Base-by-base conservation (phyloP, 1,140 invertebrate genomes). In the Drosophila parabipectinata region DNA sequence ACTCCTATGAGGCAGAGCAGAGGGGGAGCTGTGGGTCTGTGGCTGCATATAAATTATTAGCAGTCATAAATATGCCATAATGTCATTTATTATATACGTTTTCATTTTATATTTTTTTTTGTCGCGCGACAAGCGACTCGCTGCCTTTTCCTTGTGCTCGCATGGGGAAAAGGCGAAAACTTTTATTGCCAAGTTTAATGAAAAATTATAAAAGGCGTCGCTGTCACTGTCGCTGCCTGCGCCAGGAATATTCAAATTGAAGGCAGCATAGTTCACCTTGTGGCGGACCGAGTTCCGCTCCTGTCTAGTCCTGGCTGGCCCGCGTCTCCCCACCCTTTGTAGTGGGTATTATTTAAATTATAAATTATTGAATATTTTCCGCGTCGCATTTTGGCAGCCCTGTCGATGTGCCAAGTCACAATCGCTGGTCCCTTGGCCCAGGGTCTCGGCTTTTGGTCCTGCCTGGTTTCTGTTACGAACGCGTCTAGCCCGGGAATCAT, bases 171-270 rank as follows among this genome's bases (percentile, higher is more conserved):
- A 77, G 73, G 71, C 67, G 67, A 82, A 79, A 87, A 87, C 83
- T 87, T 87, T 88, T 87, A 87, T 87, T 87, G 83, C 82, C 82
- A 87, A 87, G 83, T 87, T 87, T 87, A 87, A 87, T 87, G 82
- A 87, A 87, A 87, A 87, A 88, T 87, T 87, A 88, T 87, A 87
- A 87, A 87, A 88, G 81, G 80, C 80, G 61, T 41, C 72, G 78
- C 61, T 55, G 74, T 57, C 68, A 72, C 54, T 57, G 37, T 41
- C 37, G 14, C 48, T 51, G 60, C 34, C 8, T 55, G 14, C 52
- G 60, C 44, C 8, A 57, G 24, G 15, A 69, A 72, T 68, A 84
- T 77, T 76, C 81, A 83, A 83, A 83, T 82, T 62, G 39, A 71
- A 67, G 77, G 54, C 64, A 64, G 64, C 77, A 85, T 80, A 84